A percentile compares a stretch with the other conserved stretches of the same genome.
Conservation (phyloP, 2,888 invertebrate species). For the Linyphia triangularis region DNA sequence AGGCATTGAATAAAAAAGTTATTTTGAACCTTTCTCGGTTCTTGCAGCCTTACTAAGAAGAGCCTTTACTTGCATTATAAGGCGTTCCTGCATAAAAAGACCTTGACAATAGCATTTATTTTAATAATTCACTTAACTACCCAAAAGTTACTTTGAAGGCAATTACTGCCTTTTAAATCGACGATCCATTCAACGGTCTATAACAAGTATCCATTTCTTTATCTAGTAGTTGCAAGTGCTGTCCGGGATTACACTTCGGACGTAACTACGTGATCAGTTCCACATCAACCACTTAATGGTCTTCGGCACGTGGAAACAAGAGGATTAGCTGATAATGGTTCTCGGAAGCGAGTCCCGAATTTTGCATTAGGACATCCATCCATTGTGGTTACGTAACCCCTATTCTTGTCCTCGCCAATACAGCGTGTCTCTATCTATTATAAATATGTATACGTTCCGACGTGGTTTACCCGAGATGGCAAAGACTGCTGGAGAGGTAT, state of each 20-base stretch:
- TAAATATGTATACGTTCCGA: conserved; percentile 43
- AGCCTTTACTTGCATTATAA: no score
- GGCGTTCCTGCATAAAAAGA: no score
- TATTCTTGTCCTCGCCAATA: background rate
- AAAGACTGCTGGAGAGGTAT: conserved; percentile 19
- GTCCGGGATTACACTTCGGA: conserved; percentile 3
- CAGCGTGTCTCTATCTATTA: conserved; percentile 25
- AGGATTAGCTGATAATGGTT: conserved; percentile 43
- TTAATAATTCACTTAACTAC: no score
- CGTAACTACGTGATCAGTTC: conserved; percentile 28
- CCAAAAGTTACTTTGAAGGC: background rate
- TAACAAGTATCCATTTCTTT: background rate
- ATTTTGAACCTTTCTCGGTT: no score
- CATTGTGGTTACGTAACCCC: conserved; percentile 7
- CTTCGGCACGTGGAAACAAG: conserved; percentile 7
- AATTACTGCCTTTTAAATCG: conserved; percentile 14
- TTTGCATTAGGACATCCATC: conserved; percentile 27
- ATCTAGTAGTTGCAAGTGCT: conserved; percentile 7
- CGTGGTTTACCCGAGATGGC: background rate
- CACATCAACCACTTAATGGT: conserved; percentile 29
- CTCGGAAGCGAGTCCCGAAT: conserved; percentile 16
- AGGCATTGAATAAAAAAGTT: no score
- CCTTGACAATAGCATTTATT: no score
- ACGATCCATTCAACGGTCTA: background rate
- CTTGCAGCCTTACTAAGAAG: no score